These are phyloP conservation scores for Rhynchonycteris naso DNA, from an alignment of 2,797 vertebrate species.

Conservation along the genomic window DNA sequence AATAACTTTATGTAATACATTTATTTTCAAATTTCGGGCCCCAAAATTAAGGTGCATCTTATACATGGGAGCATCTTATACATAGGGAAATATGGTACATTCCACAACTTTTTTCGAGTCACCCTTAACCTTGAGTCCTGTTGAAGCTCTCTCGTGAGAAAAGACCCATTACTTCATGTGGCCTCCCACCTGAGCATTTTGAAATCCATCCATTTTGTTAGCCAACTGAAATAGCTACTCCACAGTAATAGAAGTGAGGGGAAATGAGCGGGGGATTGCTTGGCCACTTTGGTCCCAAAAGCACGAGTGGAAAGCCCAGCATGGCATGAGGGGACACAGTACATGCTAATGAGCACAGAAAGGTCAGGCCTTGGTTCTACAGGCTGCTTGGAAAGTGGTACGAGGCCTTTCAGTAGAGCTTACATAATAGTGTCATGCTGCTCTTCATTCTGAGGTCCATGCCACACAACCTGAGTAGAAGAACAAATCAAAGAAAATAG, in stretches of 20 bases:
- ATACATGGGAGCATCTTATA: too few relatives aligned
- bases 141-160: constrained; percentile 16
- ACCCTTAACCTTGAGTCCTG: neutral
- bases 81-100: neutral
- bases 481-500: constrained; percentile 66
- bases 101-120: neutral
- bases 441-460: constrained; percentile 41
- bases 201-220: constrained; percentile 39
- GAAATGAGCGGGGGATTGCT: neutral
- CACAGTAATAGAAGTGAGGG: neutral
- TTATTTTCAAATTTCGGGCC: too few relatives aligned
- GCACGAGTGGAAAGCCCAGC: neutral
- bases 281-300: neutral
- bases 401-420: constrained; percentile 16
- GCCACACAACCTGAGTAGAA: constrained; percentile 48
- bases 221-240: neutral
- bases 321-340: neutral
- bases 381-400: constrained; percentile 37
- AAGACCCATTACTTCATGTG: neutral
- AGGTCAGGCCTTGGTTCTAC: constrained; percentile 29
- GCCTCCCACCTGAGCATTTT: neutral
- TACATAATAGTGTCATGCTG: constrained; percentile 26
- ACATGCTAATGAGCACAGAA: constrained; percentile 22
- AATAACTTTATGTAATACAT: too few relatives aligned
- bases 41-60: too few relatives aligned